Base-by-base conservation (phyloP, 1,140 invertebrate genomes). In the Neodiprion lecontei region DNA sequence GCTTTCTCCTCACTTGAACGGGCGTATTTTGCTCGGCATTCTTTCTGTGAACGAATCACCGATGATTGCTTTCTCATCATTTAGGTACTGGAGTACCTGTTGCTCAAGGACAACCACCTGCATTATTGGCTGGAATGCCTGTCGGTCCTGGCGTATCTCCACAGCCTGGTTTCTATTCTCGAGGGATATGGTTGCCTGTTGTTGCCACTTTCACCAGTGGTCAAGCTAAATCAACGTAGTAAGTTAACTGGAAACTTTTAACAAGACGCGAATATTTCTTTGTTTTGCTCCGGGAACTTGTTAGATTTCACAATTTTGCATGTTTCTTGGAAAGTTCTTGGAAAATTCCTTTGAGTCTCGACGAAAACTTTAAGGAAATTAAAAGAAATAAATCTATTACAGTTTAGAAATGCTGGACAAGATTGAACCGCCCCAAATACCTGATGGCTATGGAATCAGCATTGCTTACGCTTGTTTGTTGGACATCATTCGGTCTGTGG, bases 381-480 rank as follows among this genome's bases (percentile, higher is more conserved):
- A 40, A 40, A 61, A 67, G 11, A 65, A 76, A 78, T 48, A 76
- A 75, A 61, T 75, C 69, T 79, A 40, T 89, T 91, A 69, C 85
- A 98, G 96, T 85, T 90, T 99, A 80, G 98, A 99, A 86, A 95
- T 98, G 94, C 87, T 98, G 78, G 98, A 99, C 81, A 97, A 98
- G 87, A 91, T 95, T 9, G 98, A 99, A 80, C 95, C 97, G n/a
- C 97, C 97, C 0, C 88, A 91, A 50, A 95, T 99, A 78, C 95
- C 96, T 12, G 97, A 99, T 79, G 97, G 97, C 9, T 99, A 99
- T 90, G 96, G 97, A 49, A 95, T 99, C 72, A 98, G 97, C 1
- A 91, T 99, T 40, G 97, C 97, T 0, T 99, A 98, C 88, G 94
- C 95, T 48, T 97, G 96, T 86, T 88, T 99, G 10, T 88, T 98